These are phyloP conservation scores for Danaus plexippus DNA, from an alignment of 1,140 invertebrate genomes.

Conservation along the genomic window DNA sequence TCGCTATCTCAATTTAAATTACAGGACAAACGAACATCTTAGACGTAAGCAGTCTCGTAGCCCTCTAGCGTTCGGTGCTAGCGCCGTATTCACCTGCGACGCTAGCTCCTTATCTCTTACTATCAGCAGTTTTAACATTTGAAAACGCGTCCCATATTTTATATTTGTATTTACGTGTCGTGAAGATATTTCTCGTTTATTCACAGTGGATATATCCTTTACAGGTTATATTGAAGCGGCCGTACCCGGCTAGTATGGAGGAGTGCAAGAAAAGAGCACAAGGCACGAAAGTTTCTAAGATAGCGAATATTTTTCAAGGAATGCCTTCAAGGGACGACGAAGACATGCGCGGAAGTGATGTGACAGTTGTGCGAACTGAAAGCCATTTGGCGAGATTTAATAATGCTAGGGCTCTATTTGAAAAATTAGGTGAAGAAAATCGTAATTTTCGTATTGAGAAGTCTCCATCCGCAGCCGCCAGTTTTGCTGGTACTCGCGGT, in stretches of 20 bases:
- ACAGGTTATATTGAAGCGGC: conserved; percentile 65
- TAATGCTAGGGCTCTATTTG: conserved; percentile 92
- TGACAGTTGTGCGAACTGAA: conserved; percentile 87
- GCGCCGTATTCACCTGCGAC: conserved; percentile 45
- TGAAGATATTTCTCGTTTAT: conserved; percentile 30
- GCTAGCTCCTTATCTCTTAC: conserved; percentile 43
- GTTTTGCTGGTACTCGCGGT: conserved; percentile 61
- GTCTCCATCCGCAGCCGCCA: conserved; percentile 63
- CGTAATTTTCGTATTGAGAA: conserved; percentile 71
- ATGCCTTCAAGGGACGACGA: conserved; percentile 68
- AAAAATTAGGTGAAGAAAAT: conserved; percentile 88
- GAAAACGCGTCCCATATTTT: conserved; percentile 44
- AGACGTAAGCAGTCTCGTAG: conserved; percentile 36
- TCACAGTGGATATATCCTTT: conserved; percentile 41
- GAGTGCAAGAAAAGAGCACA: conserved; percentile 80
- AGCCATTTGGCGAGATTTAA: conserved; percentile 93
- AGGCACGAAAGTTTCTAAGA: conserved; percentile 90
- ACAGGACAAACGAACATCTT: conserved; percentile 46
- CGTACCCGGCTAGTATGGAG: conserved; percentile 72
- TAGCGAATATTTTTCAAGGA: conserved; percentile 89
- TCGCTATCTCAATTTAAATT: conserved; percentile 66
- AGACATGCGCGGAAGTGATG: conserved; percentile 71
- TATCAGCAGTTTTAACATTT: conserved; percentile 47
- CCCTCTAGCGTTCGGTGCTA: conserved; percentile 35
- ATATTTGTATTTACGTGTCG: conserved; percentile 38